Percentiles rank a stretch among this genome's conserved stretches.
Conservation (phyloP, 2,113 vertebrate genomes). For the Petrocephalus zakoni region DNA sequence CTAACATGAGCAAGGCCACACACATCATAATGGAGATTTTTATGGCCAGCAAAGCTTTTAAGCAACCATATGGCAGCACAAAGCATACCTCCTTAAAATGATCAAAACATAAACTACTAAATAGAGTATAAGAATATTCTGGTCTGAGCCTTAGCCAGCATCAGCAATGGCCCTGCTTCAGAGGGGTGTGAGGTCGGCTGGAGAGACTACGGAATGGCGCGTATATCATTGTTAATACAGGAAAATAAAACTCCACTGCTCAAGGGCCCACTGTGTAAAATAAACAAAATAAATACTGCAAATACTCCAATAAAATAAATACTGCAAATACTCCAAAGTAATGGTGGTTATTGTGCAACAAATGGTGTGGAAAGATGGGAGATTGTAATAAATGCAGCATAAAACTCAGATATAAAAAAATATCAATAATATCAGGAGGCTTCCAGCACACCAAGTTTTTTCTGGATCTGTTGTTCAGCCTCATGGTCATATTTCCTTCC, state of each 20-base stretch:
- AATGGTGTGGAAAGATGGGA: background rate
- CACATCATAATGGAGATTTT: constrained; percentile 45
- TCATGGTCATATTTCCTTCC: background rate
- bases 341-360: background rate
- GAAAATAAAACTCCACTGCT: background rate
- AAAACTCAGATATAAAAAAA: too few relatives aligned
- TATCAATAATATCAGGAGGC: background rate
- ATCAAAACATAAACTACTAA: background rate
- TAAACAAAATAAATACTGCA: background rate
- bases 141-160: background rate
- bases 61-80: background rate
- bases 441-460: background rate
- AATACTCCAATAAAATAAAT: background rate
- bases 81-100: background rate
- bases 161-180: background rate
- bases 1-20: constrained; percentile 42
- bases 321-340: background rate
- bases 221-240: too few relatives aligned
- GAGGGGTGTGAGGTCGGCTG: background rate
- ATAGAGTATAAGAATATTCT: background rate
- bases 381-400: background rate
- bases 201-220: background rate
- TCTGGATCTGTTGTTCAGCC: background rate
- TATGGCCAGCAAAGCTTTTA: background rate
- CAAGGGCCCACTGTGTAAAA: background rate